phyloP scores from a whole-genome alignment of 2,888 invertebrate species.

The Zygogramma bicolorata region DNA sequence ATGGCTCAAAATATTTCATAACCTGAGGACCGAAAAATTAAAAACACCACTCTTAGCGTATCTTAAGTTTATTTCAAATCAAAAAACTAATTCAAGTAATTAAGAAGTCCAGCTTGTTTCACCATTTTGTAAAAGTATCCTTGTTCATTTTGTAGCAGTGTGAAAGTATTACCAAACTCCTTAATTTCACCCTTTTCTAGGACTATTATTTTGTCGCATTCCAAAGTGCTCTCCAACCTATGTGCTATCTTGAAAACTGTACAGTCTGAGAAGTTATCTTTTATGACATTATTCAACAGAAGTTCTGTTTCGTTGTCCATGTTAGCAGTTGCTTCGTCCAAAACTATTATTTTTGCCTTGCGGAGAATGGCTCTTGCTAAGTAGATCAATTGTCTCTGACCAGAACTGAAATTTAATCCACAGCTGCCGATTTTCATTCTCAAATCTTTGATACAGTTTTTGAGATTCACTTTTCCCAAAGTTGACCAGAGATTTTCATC shows the following conservation, averaged over 20 bases:
- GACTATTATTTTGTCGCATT: slow-evolving; percentile 69
- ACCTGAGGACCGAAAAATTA: no score
- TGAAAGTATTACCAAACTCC: slow-evolving; percentile 53
- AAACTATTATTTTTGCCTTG: slow-evolving; percentile 67
- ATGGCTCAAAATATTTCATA: no score
- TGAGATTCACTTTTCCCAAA: slow-evolving; percentile 77
- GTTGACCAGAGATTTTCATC: slow-evolving; percentile 87
- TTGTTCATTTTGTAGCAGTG: slow-evolving; percentile 70
- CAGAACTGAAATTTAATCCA: slow-evolving; percentile 66
- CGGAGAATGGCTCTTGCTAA: slow-evolving; percentile 69
- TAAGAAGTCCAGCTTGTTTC: slow-evolving; percentile 74
- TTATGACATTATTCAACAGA: slow-evolving; percentile 69
- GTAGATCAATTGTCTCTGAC: slow-evolving; percentile 71
- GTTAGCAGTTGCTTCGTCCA: slow-evolving; percentile 72
- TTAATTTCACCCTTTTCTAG: slow-evolving; percentile 67
- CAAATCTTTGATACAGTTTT: slow-evolving; percentile 74
- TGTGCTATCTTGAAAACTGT: slow-evolving; percentile 69
- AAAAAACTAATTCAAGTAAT: slow-evolving; percentile 5
- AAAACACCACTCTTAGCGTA: background rate
- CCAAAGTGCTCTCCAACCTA: slow-evolving; percentile 67
- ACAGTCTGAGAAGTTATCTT: slow-evolving; percentile 68
- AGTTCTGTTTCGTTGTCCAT: slow-evolving; percentile 69
- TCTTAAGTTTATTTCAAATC: background rate
- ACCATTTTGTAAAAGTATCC: slow-evolving; percentile 77
- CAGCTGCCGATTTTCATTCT: slow-evolving; percentile 58